Conservation (phyloP, 2,888 invertebrate genomes). For the Pogonocherus hispidulus region DNA sequence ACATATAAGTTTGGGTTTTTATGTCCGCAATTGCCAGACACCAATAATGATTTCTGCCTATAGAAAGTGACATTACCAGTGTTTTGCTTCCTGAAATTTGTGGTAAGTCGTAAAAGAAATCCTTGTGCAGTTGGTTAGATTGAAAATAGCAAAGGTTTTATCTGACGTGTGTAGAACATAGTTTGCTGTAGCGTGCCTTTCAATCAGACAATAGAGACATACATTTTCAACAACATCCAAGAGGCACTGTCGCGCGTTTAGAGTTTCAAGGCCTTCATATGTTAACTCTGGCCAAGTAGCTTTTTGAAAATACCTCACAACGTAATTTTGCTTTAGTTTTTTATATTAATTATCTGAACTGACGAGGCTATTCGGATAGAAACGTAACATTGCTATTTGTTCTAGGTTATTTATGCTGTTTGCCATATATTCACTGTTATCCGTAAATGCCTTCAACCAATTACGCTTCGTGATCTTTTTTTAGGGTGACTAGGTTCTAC, state of each 20-base stretch:
- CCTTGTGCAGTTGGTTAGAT: background rate
- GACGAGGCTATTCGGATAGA: background rate
- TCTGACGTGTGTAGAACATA: background rate
- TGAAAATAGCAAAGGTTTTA: background rate
- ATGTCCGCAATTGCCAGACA: slow-evolving; percentile 2
- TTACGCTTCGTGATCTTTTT: too few species aligned
- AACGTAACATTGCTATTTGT: background rate
- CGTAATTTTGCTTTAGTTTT: background rate
- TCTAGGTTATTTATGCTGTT: too few species aligned
- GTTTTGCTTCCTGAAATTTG: background rate
- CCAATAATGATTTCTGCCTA: background rate
- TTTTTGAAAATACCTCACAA: background rate
- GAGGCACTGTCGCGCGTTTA: background rate
- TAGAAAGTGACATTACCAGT: background rate
- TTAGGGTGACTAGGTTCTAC: background rate
- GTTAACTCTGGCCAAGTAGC: background rate
- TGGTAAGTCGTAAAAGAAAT: background rate
- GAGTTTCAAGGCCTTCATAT: background rate
- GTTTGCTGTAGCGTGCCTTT: background rate
- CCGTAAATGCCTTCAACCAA: too few species aligned
- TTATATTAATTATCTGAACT: background rate
- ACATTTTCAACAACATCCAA: background rate
- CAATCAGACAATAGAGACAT: background rate
- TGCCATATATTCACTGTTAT: too few species aligned
- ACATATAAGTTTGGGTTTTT: background rate